These are phyloP conservation scores for Arbacia lixula DNA, from an alignment of 53 echinoderm and acorn worm genomes.

Conservation along the genomic window DNA sequence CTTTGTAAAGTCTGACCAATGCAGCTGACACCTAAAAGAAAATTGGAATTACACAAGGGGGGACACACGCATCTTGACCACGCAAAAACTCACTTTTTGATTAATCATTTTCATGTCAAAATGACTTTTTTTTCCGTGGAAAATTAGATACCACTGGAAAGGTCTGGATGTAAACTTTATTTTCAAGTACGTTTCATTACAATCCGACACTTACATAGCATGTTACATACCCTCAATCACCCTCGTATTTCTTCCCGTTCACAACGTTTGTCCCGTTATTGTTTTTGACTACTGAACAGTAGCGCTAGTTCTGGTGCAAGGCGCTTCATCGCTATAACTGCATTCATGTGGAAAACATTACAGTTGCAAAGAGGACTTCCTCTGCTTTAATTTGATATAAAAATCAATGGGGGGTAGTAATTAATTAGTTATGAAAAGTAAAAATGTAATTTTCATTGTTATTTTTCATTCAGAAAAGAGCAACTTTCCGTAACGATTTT, in stretches of 20 bases:
- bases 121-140: background rate
- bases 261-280: background rate
- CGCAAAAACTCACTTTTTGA: background rate
- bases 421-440: background rate
- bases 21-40: too few relatives aligned
- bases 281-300: background rate
- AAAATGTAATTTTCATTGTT: background rate
- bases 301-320: background rate
- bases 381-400: background rate
- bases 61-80: background rate
- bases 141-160: slow-evolving; percentile 2
- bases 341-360: background rate
- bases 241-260: background rate
- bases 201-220: background rate
- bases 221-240: background rate
- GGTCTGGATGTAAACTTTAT: background rate
- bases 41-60: too few relatives aligned
- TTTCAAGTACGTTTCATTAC: background rate
- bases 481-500: background rate
- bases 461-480: background rate
- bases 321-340: background rate
- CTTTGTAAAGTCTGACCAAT: too few relatives aligned
- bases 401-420: background rate
- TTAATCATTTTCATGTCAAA: background rate
- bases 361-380: background rate